Evolutionary conservation across 2,113 vertebrate species (phyloP).

Genomic region (Chrysemys picta): DNA sequence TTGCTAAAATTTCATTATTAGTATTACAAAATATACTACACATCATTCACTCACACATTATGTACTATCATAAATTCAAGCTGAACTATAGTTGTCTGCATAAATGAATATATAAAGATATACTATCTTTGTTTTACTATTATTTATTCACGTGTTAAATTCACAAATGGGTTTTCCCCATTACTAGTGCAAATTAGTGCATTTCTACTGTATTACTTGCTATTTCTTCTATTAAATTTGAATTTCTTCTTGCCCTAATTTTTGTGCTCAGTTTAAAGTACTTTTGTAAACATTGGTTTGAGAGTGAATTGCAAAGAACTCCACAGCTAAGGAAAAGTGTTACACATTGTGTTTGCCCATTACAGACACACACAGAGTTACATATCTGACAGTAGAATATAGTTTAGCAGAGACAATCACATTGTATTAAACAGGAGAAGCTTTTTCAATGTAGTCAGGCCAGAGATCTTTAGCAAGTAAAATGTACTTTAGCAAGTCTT

Average conservation of each 20-base stretch:
- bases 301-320: neutral
- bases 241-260: neutral
- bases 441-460: neutral
- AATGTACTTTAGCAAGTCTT: neutral
- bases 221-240: neutral
- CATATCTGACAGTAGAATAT: neutral
- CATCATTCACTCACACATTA: neutral
- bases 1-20: neutral
- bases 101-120: neutral
- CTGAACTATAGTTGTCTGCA: neutral
- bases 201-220: neutral
- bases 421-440: neutral
- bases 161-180: neutral
- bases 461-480: neutral
- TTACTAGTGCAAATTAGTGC: neutral
- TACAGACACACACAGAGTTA: neutral
- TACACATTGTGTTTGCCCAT: neutral
- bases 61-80: neutral
- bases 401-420: neutral
- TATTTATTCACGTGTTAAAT: neutral
- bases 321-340: rapidly evolving
- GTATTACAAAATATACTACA: neutral
- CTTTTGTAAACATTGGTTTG: neutral
- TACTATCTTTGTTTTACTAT: neutral
- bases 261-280: neutral